These are phyloP conservation scores for Peromyscus leucopus DNA, from an alignment of 2,113 vertebrate genomes.

Conservation along the genomic window DNA sequence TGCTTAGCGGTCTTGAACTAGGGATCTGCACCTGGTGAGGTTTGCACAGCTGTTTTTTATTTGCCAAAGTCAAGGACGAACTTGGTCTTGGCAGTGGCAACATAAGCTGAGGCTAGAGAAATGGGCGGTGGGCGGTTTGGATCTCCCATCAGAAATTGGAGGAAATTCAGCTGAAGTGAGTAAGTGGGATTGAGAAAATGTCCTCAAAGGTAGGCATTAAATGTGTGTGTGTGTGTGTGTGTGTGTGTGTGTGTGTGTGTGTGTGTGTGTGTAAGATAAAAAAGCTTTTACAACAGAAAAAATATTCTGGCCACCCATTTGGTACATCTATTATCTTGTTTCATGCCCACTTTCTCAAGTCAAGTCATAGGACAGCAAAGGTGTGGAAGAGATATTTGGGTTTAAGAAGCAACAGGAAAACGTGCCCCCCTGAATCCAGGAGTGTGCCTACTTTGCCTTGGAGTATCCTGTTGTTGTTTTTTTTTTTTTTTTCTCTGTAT, in stretches of 20 bases:
- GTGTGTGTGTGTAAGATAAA: neutral
- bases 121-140: neutral
- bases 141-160: neutral
- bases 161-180: neutral
- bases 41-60: neutral
- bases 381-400: neutral
- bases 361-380: neutral
- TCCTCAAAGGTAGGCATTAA: neutral
- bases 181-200: slow-evolving; percentile 29
- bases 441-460: neutral
- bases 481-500: neutral
- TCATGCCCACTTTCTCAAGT: neutral
- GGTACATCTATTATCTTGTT: neutral
- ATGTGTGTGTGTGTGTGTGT: neutral
- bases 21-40: neutral
- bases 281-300: neutral
- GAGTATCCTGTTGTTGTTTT: neutral
- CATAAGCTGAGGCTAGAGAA: neutral
- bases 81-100: neutral
- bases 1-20: neutral
- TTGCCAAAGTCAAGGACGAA: neutral
- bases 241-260: neutral
- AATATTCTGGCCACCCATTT: neutral
- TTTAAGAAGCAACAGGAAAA: neutral
- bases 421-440: neutral